phyloP scores from a whole-genome alignment of 2,113 vertebrate species.

The Nettapus auritus region DNA sequence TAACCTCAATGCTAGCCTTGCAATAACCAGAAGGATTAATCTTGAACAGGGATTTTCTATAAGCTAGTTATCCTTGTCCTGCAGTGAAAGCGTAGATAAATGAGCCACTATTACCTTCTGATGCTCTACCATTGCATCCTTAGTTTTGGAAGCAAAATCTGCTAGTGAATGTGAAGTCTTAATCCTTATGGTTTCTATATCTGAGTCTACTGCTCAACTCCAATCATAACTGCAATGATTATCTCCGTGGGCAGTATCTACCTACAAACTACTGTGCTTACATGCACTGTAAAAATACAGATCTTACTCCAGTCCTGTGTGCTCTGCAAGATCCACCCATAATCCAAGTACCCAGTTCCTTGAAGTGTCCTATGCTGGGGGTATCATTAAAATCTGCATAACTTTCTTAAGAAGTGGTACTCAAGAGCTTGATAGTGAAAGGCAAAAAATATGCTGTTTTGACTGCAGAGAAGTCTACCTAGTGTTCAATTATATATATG shows the following conservation, averaged over 20 bases:
- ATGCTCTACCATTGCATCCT: not conserved
- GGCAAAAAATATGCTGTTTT: not conserved
- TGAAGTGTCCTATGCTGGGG: not conserved
- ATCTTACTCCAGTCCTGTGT: too few relatives aligned
- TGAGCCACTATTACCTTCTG: not conserved
- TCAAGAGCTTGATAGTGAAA: not conserved
- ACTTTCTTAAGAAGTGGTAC: not conserved
- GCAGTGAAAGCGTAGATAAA: not conserved
- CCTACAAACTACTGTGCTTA: not conserved
- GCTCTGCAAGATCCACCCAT: not conserved
- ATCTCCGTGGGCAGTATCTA: not conserved
- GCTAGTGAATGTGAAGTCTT: not conserved
- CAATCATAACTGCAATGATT: not conserved
- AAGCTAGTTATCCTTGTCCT: not conserved
- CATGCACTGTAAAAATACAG: not conserved
- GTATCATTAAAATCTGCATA: not conserved
- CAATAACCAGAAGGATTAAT: not conserved
- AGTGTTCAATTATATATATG: not conserved
- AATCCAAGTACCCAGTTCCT: not conserved
- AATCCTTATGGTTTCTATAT: not conserved
- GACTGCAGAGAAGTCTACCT: not conserved
- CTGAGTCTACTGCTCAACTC: not conserved
- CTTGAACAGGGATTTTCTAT: not conserved
- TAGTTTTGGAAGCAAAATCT: not conserved
- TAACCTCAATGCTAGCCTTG: not conserved